Base-by-base conservation (phyloP, 1,140 invertebrate species). In the Zeugodacus cucurbitae region DNA sequence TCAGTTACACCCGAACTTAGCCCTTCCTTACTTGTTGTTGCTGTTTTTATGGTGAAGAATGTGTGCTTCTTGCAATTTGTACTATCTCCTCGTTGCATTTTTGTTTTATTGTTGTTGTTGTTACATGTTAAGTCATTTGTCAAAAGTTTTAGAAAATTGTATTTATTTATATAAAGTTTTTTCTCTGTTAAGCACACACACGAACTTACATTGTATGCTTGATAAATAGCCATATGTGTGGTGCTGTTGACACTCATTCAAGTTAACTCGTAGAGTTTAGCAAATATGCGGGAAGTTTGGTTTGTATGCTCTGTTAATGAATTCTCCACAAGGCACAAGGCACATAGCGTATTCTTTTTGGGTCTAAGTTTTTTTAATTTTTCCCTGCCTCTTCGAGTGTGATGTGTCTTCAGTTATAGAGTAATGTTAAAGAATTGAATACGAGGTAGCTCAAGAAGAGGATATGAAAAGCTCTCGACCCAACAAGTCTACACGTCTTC, bases 61-160 rank as follows among this genome's bases (percentile, higher is more conserved):
- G 34, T 6, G 22, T 32, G 29, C 34, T 41, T 74, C 67, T 22
- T 37, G 64, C 14, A 67, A 67, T 34, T 32, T 34, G 14, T 67
- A 22, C 41, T 74, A 17, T 41, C 67, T 74, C 22, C 22, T 37
- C 34, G 67, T 74, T 41, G 67, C 26, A 17, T 54, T 54, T n/a
- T 54, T 54, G 14, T 54, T 14, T 7, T 54, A 29, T 26, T 74
- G 67, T 74, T 67, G 34, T 67, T 67, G 29, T 67, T 67, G n/a
- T 0, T 67, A 26, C 7, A 67, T 67, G 64, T 74, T 34, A 54
- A 74, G 67, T 37, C 34, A 41, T 74, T 74, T 74, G 67, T 41
- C 67, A 74, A 74, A 67, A 37, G 67, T 74, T 41, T 74, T 74
- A 74, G 32, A 74, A 67, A 74, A 74, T 74, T 74, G 67, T 37